phyloP scores from a whole-genome alignment of 2,113 vertebrate species.

The Acanthisitta chloris region DNA sequence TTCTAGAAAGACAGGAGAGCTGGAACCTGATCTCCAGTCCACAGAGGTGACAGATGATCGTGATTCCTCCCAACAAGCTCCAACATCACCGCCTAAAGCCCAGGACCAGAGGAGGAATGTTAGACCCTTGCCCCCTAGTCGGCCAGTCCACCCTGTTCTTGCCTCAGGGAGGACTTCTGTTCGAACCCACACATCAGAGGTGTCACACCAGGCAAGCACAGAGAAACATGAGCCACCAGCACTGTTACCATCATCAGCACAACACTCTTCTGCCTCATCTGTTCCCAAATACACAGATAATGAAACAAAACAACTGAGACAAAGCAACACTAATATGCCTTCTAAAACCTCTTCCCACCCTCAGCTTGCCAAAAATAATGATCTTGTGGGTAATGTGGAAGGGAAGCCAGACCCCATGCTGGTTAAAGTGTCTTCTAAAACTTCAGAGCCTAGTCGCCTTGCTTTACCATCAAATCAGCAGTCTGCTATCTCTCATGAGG shows the following conservation, averaged over 20 bases:
- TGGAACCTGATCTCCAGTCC: slow-evolving; percentile 55
- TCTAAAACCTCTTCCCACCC: background rate
- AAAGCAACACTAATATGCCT: background rate
- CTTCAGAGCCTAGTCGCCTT: background rate
- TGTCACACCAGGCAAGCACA: background rate
- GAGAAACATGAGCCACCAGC: background rate
- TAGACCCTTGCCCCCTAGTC: slow-evolving; percentile 73
- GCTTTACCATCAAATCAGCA: background rate
- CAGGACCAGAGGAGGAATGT: slow-evolving; percentile 48
- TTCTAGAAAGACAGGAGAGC: slow-evolving; percentile 15
- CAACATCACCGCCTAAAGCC: background rate
- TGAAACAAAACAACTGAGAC: slow-evolving; percentile 50
- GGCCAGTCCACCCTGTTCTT: slow-evolving; percentile 76
- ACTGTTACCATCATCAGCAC: background rate
- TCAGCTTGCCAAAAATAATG: slow-evolving; percentile 12
- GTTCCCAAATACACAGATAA: slow-evolving; percentile 37
- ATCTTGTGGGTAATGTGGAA: background rate
- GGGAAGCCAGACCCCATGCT: slow-evolving; percentile 11
- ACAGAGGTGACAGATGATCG: slow-evolving; percentile 43
- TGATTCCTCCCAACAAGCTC: slow-evolving; percentile 21
- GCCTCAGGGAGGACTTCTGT: slow-evolving; percentile 73
- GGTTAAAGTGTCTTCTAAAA: slow-evolving; percentile 52
- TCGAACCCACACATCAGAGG: slow-evolving; percentile 18
- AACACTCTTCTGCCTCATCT: background rate
- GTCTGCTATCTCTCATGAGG: background rate